Evolutionary conservation across 53 echinoderm and acorn worm genomes (phyloP).

Genomic region (Actinopyga echinites): DNA sequence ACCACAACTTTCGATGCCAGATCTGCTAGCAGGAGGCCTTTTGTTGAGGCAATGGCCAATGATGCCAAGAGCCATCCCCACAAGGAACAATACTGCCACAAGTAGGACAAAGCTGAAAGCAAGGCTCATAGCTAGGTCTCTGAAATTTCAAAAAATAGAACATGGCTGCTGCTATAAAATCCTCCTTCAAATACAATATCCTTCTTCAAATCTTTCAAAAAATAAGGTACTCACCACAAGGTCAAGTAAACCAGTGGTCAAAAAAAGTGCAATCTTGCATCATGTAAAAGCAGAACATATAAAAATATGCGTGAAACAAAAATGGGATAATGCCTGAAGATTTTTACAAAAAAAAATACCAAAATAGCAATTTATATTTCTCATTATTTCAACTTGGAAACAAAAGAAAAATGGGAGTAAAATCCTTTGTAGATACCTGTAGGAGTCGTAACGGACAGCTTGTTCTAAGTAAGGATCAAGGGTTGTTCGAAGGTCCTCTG

Average conservation of each 20-base stretch:
- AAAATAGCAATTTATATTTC: too few relatives aligned
- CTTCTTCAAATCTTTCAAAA: neutral
- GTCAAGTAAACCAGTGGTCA: too few relatives aligned
- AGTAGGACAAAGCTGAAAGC: constrained; percentile 60
- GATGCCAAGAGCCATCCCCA: constrained; percentile 63
- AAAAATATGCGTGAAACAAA: too few relatives aligned
- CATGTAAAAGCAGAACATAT: too few relatives aligned
- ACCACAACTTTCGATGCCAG: constrained; percentile 70
- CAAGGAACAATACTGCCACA: constrained; percentile 56
- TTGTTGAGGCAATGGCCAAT: constrained; percentile 35
- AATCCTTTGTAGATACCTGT: neutral
- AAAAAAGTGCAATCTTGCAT: too few relatives aligned
- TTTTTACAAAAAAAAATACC: too few relatives aligned
- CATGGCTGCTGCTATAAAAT: neutral
- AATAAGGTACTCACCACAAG: neutral
- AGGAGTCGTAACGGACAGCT: neutral
- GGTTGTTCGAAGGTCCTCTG: neutral
- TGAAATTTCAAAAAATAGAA: neutral
- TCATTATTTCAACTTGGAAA: too few relatives aligned
- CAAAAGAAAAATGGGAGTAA: too few relatives aligned
- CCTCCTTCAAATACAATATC: neutral
- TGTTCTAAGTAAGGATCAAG: neutral
- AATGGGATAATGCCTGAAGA: too few relatives aligned
- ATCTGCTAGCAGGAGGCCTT: constrained; percentile 52
- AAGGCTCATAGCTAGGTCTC: constrained; percentile 52